Base-by-base conservation (phyloP, 2,797 vertebrate species). In the Pseudotriccus pelzelni region DNA sequence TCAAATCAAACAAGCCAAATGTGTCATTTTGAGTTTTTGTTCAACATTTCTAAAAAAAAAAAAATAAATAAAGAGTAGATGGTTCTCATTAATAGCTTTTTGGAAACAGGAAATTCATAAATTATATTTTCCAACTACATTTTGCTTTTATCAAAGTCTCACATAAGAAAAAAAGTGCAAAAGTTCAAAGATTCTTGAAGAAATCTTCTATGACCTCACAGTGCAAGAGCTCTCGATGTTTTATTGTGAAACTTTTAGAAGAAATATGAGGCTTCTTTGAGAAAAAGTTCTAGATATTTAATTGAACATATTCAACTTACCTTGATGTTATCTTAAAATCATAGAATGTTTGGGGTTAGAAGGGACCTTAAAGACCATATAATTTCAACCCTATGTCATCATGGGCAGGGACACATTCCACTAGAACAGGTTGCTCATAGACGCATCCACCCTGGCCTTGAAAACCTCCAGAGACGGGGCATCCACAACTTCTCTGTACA, bases 301-400 rank as follows among this genome's bases (percentile, higher is more conserved):
- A 47, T 58, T 72, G 20, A 89, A 75, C 10, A 63, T 43, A 67
- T 34, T 78, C 18, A 50, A n/a, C 2, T 63, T 55, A 73, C 27
- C 21, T 46, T 63, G 60, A 23, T 44, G 55, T 32, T 82, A 60
- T 34, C 23, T 75, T 56, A 68, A 20, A 69, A 56, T 12, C 24
- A 52, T 0, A 89, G n/a, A 64, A 50, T 0, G 0, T 39, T 39
- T 64, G 30, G 21, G 14, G 21, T 34, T 50, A 50, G 28, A 58
- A 52, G n/a, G 14, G 12, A 77, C 28, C 62, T 70, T 22, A 34
- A 64, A 63, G 28, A 52, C 9, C 8, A 44, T 37, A 3, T 39
- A 70, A 83, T 50, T 77, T 12, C 24, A 70, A 25, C 0, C 2
- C 13, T 4, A 3, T 0, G 1, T 27, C 32, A 30, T 22, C 47